Conservation (phyloP, 2,113 vertebrate genomes). For the Trochalopteron elliotii region DNA sequence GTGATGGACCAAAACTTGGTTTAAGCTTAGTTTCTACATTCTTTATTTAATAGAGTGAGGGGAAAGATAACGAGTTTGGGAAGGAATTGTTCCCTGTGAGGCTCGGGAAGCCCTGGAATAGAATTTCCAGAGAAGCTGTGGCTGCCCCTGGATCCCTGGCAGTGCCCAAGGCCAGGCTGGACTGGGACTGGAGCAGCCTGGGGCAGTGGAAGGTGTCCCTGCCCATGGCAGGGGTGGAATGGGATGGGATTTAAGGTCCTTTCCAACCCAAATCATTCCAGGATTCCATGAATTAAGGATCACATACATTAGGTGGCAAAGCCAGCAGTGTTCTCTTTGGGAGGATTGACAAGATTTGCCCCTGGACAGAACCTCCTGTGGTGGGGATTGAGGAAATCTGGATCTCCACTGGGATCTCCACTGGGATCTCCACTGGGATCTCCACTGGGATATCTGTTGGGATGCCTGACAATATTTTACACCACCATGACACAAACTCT, state of each 20-base stretch:
- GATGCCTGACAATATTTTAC: too few relatives aligned
- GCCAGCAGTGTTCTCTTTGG: not conserved
- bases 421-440: rapidly evolving
- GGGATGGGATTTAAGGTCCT: not conserved
- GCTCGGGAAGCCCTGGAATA: rapidly evolving
- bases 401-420: rapidly evolving
- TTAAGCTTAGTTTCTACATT: not conserved
- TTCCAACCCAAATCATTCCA: not conserved
- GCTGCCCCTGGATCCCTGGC: not conserved
- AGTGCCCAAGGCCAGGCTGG: not conserved
- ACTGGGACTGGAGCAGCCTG: not conserved
- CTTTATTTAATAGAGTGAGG: not conserved
- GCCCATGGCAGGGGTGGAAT: not conserved
- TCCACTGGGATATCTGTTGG: too few relatives aligned
- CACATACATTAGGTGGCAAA: rapidly evolving
- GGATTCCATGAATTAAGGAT: not conserved
- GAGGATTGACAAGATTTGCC: not conserved
- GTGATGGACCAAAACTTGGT: not conserved
- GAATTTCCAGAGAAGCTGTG: not conserved
- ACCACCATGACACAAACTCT: too few relatives aligned
- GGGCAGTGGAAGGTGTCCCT: not conserved
- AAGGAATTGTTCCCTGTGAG: not conserved
- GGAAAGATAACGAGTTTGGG: not conserved
- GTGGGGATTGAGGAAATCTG: not conserved
- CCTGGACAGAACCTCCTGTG: not conserved